A percentile compares a stretch with the other conserved stretches of the same genome.
These are phyloP conservation scores for Ptilorrhoa leucosticta DNA, from an alignment of 2,113 vertebrate genomes.

Conservation along the genomic window DNA sequence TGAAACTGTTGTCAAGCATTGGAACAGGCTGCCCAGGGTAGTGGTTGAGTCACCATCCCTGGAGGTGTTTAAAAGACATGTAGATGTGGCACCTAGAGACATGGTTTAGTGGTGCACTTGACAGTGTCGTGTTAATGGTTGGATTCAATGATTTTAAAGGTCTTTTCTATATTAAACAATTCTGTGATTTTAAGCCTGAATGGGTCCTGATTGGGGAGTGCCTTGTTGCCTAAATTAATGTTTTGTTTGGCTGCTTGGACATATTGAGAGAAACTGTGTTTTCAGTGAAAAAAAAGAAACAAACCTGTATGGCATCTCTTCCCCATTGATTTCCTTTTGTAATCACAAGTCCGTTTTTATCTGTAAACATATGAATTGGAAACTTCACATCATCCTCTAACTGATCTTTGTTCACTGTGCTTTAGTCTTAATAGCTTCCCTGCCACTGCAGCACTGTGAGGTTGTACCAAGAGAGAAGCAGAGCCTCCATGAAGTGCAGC, in stretches of 20 bases:
- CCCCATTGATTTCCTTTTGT: background rate
- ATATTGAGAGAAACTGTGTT: background rate
- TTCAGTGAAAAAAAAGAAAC: background rate
- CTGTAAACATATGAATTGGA: background rate
- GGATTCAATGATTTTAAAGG: background rate
- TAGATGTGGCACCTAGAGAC: background rate
- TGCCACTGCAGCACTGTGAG: background rate
- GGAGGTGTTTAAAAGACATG: background rate
- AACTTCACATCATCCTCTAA: background rate
- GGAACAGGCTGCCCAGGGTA: background rate
- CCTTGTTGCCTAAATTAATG: background rate
- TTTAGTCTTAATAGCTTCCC: background rate
- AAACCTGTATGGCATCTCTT: background rate
- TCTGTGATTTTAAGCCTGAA: background rate
- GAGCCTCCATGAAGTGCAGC: background rate
- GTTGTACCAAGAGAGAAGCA: background rate
- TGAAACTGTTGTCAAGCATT: background rate
- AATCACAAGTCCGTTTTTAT: background rate
- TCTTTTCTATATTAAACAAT: background rate
- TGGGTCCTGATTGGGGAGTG: background rate
- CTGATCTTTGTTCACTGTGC: background rate
- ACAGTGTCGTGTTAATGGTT: background rate
- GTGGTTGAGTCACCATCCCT: background rate
- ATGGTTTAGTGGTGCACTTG: background rate
- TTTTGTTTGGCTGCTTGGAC: background rate